These are phyloP conservation scores for Fistularia commersonii DNA, from an alignment of 2,797 vertebrate species.

Conservation along the genomic window DNA sequence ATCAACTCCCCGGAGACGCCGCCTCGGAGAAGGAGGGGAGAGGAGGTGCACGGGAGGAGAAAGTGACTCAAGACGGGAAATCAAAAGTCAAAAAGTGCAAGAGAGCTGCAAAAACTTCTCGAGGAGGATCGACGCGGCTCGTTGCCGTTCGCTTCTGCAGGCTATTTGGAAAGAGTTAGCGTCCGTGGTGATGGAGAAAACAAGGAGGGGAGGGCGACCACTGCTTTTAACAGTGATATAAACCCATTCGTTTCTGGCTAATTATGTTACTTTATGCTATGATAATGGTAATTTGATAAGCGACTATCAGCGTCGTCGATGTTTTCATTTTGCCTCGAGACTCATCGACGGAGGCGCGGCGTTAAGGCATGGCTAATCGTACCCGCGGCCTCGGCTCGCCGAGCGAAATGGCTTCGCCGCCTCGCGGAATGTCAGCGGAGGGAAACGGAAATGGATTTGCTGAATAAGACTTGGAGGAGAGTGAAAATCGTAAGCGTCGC, in stretches of 20 bases:
- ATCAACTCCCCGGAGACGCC: constrained; percentile 40
- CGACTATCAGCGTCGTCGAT: too few species aligned
- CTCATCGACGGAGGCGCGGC: too few species aligned
- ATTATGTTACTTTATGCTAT: too few species aligned
- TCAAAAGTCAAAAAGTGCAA: constrained; percentile 47
- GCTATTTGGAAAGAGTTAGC: constrained; percentile 36
- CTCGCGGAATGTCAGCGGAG: too few species aligned
- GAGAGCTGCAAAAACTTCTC: constrained; percentile 22
- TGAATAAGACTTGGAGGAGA: not conserved
- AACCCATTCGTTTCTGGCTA: too few species aligned
- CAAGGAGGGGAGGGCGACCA: constrained; percentile 41
- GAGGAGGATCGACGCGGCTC: constrained; percentile 20
- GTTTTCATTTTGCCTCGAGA: too few species aligned
- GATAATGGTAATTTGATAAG: too few species aligned
- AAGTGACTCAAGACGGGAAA: not conserved
- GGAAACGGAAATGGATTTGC: not conserved
- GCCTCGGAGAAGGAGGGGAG: constrained; percentile 1
- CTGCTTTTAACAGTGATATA: constrained; percentile 39
- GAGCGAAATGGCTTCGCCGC: too few species aligned
- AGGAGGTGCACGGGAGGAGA: not conserved
- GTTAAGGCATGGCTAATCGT: too few species aligned
- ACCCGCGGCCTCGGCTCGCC: too few species aligned
- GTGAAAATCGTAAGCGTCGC: not conserved
- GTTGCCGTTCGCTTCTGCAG: constrained; percentile 22
- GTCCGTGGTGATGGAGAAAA: constrained; percentile 39